Percentiles rank a stretch among this genome's conserved stretches.
phyloP scores from a whole-genome alignment of 1,140 invertebrate genomes.

The Bombus terrestris region DNA sequence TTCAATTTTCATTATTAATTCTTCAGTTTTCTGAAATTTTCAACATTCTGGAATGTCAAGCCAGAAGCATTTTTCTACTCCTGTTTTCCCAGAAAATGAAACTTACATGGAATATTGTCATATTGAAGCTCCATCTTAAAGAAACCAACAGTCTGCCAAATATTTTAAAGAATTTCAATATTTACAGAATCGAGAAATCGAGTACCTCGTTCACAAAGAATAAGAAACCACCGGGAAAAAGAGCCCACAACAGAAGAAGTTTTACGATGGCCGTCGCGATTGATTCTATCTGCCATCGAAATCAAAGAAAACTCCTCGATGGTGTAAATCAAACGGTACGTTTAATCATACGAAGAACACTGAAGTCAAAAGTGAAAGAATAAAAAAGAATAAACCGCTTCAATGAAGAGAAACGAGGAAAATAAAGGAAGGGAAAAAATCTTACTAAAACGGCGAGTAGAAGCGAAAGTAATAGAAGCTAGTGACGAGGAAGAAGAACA shows the following conservation, averaged over 20 bases:
- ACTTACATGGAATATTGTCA: no score
- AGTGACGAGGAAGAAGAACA: not conserved
- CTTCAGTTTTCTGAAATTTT: no score
- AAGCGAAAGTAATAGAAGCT: not conserved
- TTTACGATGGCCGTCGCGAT: constrained; percentile 13
- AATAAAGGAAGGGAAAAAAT: not conserved
- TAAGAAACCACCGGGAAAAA: no score
- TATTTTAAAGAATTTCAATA: no score
- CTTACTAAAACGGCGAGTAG: not conserved
- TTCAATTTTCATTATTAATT: not conserved
- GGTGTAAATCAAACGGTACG: constrained; percentile 23
- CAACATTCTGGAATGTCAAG: no score
- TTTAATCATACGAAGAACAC: no score
- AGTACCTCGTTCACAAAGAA: no score
- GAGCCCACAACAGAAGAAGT: not conserved
- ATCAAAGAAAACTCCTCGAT: not conserved
- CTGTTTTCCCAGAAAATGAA: no score
- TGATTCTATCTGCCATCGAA: not conserved
- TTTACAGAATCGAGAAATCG: no score
- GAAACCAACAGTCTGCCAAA: no score
- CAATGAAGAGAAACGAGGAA: not conserved
- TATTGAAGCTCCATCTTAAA: no score
- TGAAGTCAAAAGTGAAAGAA: not conserved
- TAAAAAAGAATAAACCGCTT: not conserved
- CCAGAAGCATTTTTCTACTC: no score